Base-by-base conservation (phyloP, 2,113 vertebrate genomes). In the Eudyptes chrysolophus region DNA sequence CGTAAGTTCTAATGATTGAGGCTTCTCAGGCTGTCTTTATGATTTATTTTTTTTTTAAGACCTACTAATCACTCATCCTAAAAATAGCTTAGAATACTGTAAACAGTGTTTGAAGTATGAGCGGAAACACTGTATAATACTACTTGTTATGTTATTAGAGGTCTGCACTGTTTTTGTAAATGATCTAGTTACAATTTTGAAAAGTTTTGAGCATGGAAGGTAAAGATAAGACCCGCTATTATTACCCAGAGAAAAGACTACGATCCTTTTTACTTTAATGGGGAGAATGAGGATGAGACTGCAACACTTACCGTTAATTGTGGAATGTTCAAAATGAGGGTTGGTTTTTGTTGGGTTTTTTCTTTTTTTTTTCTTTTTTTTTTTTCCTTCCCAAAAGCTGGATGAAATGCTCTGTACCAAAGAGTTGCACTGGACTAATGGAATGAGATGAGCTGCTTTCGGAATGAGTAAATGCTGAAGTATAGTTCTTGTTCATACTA, bases 181-280 rank as follows among this genome's bases (percentile, higher is more conserved):
- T 24, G 18, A n/a, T 62, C 9, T 36, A 0, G 40, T 77, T 70
- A 14, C 0, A 54, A 30, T 70, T 70, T 66, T 38, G 51, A 20
- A 10, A n/a, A 74, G 27, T 29, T 72, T 6, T 22, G 48, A 68
- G 24, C 5, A 0, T 32, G 26, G 68, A 60, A 42, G 9, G 16
- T 29, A 13, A 55, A 64, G 19, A 18, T 71, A 34, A 72, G 16
- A 36, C 13, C 2, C 18, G 4, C 0, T 57, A 0, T 34, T 44
- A 25, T 3, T 36, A 55, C 7, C 7, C 5, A 25, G 42, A 60
- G 4, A 10, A 58, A 29, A 62, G 22, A 26, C 18, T 17, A 5
- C 0, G 1, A 6, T 61, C 14, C 2, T 64, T 76, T 46, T 40
- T 44, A 36, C 24, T 55, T 44, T 21, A 40, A 3, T 4, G 7